Conservation (phyloP, 53 echinoderm and acorn worm genomes). For the Zoroaster sp. region DNA sequence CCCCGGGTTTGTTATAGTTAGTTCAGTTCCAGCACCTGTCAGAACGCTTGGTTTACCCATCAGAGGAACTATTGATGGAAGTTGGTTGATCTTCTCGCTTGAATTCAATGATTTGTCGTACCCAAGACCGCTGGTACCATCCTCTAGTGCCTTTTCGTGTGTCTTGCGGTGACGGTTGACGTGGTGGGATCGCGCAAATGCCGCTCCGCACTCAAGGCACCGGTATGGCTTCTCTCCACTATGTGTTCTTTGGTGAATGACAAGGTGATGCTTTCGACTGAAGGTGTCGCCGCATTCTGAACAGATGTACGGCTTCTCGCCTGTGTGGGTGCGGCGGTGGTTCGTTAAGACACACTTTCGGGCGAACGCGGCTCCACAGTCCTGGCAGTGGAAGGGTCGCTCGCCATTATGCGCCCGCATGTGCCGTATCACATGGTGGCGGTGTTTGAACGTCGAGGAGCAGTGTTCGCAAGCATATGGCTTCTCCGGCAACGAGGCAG, state of each 20-base stretch:
- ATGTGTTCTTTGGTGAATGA: constrained; percentile 81
- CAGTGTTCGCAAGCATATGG: constrained; percentile 77
- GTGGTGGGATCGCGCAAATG: constrained; percentile 85
- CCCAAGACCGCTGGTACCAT: neutral
- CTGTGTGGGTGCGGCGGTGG: constrained; percentile 78
- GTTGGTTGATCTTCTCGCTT: neutral
- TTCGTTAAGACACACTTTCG: constrained; percentile 88
- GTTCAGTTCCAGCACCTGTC: neutral
- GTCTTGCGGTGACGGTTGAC: constrained; percentile 80
- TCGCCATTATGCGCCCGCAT: constrained; percentile 87
- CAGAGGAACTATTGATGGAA: neutral
- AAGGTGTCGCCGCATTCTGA: constrained; percentile 83
- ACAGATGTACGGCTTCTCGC: constrained; percentile 85
- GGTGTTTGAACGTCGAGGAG: constrained; percentile 79
- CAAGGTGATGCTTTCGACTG: constrained; percentile 87
- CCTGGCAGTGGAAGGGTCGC: constrained; percentile 79
- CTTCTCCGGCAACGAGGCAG: constrained; percentile 26
- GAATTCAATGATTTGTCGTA: neutral
- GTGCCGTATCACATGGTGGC: constrained; percentile 84
- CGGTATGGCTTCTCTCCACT: constrained; percentile 83
- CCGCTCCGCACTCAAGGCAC: constrained; percentile 74
- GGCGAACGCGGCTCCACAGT: constrained; percentile 82
- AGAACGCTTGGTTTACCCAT: neutral
- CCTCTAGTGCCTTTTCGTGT: constrained; percentile 40
- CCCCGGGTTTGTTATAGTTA: neutral